Conservation (phyloP, 2,888 invertebrate species). For the Lissocephala sabroskyi region DNA sequence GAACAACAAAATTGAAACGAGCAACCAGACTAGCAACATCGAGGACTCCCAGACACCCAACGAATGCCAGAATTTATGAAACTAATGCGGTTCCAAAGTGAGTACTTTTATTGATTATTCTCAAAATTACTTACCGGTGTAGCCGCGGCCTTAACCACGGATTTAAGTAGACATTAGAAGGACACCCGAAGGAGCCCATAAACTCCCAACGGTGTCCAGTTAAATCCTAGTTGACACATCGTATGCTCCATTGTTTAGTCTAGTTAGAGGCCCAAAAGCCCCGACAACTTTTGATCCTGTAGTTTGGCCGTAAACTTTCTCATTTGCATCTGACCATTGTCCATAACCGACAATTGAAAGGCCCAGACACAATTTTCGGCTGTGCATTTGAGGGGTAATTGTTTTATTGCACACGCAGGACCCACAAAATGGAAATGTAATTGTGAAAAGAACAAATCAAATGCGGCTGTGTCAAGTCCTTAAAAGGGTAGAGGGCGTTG, state of each 20-base stretch:
- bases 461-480: slow-evolving; percentile 36
- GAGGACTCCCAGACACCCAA: neutral
- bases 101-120: slow-evolving; percentile 29
- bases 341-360: too few species aligned
- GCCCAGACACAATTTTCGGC: too few species aligned
- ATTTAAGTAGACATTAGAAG: too few species aligned
- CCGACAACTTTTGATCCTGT: too few species aligned
- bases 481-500: too few species aligned
- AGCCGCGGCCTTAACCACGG: too few species aligned
- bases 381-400: slow-evolving; percentile 40
- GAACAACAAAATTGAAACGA: slow-evolving; percentile 2
- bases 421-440: slow-evolving; percentile 25
- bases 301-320: neutral
- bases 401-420: slow-evolving; percentile 53
- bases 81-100: slow-evolving; percentile 28
- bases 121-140: too few species aligned
- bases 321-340: slow-evolving; percentile 11
- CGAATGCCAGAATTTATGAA: slow-evolving; percentile 9
- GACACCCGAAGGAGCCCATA: too few species aligned
- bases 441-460: slow-evolving; percentile 23
- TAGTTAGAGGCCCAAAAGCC: too few species aligned
- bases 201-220: too few species aligned
- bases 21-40: neutral
- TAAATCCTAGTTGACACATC: neutral
- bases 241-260: too few species aligned